Base-by-base conservation (phyloP, 2,113 vertebrate genomes). In the Bos javanicus region DNA sequence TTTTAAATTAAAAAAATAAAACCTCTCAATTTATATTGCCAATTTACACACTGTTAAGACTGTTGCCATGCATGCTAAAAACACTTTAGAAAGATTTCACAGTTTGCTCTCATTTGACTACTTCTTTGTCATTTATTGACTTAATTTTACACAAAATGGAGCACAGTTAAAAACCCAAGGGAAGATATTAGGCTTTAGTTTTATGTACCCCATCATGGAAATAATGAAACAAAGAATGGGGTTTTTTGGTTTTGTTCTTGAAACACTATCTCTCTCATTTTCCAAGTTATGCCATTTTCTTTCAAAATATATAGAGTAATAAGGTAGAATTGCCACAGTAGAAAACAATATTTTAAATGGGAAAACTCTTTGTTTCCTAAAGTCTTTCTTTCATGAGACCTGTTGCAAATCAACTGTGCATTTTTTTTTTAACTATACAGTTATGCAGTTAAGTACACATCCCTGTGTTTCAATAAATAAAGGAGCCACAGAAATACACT, bases 91-190 rank as follows among this genome's bases (percentile, higher is more conserved):
- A 98, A 87, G 54, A 87, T 92, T 88, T 43, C 2, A 90, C 19
- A 96, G 90, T 93, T 96, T 28, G 71, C 60, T 95, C 90, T 28
- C 56, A 86, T 82, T 97, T 97, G 96, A 12, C 62, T 93, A 74
- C 23, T 30, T 60, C 74, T 97, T 93, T 95, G 7, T 23, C 14
- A 36, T 94, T 97, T 97, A 92, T 91, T 74, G 13, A 10, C 17
- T 91, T 97, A 88, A 92, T 96, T 98, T 96, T 93, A 36, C 78
- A 95, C 11, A 87, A 91, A 96, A 93, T 64, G 28, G 19, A 97
- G 52, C 0, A 39, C 67, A 74, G 1, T 57, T 98, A 97, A 95
- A 81, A 33, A 57, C 7, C 2, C 39, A 97, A 88, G 11, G 1
- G 64, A 97, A 87, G 26, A 87, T 80, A 96, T n/a, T 62, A 94